These are phyloP conservation scores for Heliangelus exortis DNA, from an alignment of 2,797 vertebrate species.

Conservation along the genomic window DNA sequence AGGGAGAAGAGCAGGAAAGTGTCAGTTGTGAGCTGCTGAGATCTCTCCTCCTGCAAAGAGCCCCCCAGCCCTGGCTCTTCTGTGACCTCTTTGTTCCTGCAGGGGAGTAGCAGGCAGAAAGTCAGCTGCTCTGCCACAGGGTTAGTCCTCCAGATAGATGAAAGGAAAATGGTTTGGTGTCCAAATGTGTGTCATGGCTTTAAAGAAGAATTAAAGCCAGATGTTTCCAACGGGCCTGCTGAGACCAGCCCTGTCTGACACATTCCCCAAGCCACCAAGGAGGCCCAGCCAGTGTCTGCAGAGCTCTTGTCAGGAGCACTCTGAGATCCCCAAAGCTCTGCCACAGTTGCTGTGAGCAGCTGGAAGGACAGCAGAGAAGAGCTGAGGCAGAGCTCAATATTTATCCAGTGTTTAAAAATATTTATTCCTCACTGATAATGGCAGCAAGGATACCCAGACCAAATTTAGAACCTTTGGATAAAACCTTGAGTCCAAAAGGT, in stretches of 20 bases:
- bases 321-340: background rate
- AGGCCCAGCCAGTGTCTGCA: conserved; percentile 3
- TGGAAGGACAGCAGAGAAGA: background rate
- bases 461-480: background rate
- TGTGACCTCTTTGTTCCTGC: background rate
- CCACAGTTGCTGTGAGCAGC: background rate
- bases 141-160: conserved; percentile 17
- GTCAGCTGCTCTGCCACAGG: conserved; percentile 39
- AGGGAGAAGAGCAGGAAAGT: background rate
- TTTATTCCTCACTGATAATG: background rate
- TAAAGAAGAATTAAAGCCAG: conserved; percentile 52
- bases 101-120: background rate
- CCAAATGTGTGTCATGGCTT: conserved; percentile 47
- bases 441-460: background rate
- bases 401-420: background rate
- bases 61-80: background rate
- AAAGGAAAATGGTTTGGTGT: conserved; percentile 57
- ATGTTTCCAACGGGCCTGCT: conserved; percentile 51
- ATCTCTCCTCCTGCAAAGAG: background rate
- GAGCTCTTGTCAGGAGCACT: background rate
- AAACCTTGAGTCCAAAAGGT: background rate
- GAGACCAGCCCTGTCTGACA: conserved; percentile 17
- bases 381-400: background rate
- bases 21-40: background rate
- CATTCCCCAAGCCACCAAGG: background rate